phyloP scores from a whole-genome alignment of 2,113 vertebrate genomes.

The Abramis brama region DNA sequence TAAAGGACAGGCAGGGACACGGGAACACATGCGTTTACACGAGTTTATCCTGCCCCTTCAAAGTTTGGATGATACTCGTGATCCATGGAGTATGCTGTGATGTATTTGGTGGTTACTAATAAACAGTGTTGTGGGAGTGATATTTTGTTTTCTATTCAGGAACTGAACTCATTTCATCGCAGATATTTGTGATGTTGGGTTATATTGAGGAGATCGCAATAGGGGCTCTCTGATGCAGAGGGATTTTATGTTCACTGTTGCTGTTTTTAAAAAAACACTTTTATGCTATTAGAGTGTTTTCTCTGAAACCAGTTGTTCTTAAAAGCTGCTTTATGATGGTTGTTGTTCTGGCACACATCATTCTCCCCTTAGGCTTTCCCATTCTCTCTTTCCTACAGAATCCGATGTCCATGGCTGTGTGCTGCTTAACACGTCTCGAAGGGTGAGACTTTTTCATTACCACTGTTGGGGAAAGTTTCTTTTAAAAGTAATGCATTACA shows the following conservation, averaged over 20 bases:
- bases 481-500: too few species aligned
- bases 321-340: conserved; percentile 18
- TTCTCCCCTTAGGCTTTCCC: neutral
- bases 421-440: conserved; percentile 94
- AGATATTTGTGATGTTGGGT: conserved; percentile 7
- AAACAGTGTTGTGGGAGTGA: neutral
- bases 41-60: neutral
- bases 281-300: conserved; percentile 6
- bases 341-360: conserved; percentile 3
- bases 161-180: conserved; percentile 8
- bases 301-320: conserved; percentile 1
- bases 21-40: neutral
- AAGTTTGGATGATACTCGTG: neutral
- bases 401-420: conserved; percentile 85
- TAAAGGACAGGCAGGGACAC: conserved; percentile 33
- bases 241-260: conserved; percentile 27
- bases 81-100: conserved; percentile 7
- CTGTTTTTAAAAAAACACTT: neutral
- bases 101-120: conserved; percentile 15
- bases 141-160: conserved; percentile 15
- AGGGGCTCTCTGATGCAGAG: conserved; percentile 7
- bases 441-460: conserved; percentile 76
- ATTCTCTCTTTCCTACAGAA: conserved; percentile 68
- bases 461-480: too few species aligned
- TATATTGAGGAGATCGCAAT: conserved; percentile 1